Evolutionary conservation across 2,888 invertebrate species (phyloP).

Genomic region (Drosophila rubida): DNA sequence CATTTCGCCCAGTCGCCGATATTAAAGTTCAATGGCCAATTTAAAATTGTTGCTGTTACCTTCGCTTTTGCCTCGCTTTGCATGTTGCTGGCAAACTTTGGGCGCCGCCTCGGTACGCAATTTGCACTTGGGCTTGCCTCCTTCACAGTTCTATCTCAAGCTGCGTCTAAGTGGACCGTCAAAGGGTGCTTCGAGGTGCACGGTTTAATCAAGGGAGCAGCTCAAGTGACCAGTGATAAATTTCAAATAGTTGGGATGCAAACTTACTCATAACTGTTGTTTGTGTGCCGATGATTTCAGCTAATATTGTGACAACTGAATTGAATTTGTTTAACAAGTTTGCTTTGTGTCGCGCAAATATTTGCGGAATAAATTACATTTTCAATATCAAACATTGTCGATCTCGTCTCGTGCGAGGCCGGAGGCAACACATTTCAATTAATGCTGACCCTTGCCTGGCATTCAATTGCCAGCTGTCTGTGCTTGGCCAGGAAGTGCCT

Average conservation of each 20-base stretch:
- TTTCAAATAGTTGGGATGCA: too few species aligned
- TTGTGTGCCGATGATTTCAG: neutral
- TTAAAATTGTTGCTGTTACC: slow-evolving; percentile 24
- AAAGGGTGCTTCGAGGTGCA: slow-evolving; percentile 11
- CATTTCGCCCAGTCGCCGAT: slow-evolving; percentile 47
- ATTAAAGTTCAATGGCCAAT: slow-evolving; percentile 76
- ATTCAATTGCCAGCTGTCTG: slow-evolving; percentile 10
- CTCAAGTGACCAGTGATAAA: too few species aligned
- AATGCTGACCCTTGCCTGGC: slow-evolving; percentile 3
- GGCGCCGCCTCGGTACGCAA: slow-evolving; percentile 53
- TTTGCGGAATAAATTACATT: slow-evolving; percentile 12
- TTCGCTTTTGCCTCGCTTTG: slow-evolving; percentile 38
- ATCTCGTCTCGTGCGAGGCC: slow-evolving; percentile 31
- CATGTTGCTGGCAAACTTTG: slow-evolving; percentile 34
- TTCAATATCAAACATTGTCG: slow-evolving; percentile 22
- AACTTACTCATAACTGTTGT: too few species aligned
- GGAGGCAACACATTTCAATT: slow-evolving; percentile 26
- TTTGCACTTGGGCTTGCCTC: slow-evolving; percentile 11
- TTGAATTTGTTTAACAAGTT: neutral
- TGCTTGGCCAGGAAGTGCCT: slow-evolving; percentile 6
- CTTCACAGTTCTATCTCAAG: neutral
- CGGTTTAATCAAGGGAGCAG: slow-evolving; percentile 4
- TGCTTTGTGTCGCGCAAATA: neutral
- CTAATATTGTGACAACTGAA: neutral
- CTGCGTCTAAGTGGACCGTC: neutral